Base-by-base conservation (phyloP, 2,113 vertebrate genomes). In the Aspiorhynchus laticeps region DNA sequence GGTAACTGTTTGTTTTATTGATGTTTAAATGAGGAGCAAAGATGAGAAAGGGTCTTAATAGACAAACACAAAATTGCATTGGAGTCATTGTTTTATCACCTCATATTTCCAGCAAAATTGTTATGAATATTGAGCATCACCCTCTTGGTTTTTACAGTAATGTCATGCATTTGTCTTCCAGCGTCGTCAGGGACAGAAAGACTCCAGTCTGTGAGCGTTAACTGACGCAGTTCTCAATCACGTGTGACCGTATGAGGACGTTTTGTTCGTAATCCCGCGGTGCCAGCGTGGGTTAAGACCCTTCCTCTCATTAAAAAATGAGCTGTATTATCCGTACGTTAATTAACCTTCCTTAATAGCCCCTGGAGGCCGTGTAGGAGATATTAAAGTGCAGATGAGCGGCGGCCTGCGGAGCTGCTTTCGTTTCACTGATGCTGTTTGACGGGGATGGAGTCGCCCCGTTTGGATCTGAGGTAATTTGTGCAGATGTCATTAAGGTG, bases 291-390 rank as follows among this genome's bases (percentile, higher is more conserved):
- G 84, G 73, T 46, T 76, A 76, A 85, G 74, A 46, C 26, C 46
- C 61, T 31, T 48, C 88, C 12, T 88, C 79, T 87, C 87, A 88
- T 91, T 88, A 85, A 86, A 71, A 85, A 59, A 90, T 61, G 65
- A 88, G 65, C 41, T 82, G 83, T 86, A 83, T 91, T 90, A 93
- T 92, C 88, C 76, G 41, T 26, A 81, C 88, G 91, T 90, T 91
- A 92, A 94, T 93, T 93, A 94, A 92, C 89, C 91, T 92, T 69
- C 83, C 0, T 86, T 90, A 92, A 92, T 91, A 56, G 83, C 84
- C 89, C 90, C 90, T 83, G 43, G 85, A 89, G 89, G 89, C 76
- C 85, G 85, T 80, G 28, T 90, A 91, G 92, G 90, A 91, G 90
- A 85, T 90, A 89, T 91, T 91, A 88, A 92, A 91, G 93, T 91